Base-by-base conservation (phyloP, 2,888 invertebrate genomes). In the Phortica okadai region DNA sequence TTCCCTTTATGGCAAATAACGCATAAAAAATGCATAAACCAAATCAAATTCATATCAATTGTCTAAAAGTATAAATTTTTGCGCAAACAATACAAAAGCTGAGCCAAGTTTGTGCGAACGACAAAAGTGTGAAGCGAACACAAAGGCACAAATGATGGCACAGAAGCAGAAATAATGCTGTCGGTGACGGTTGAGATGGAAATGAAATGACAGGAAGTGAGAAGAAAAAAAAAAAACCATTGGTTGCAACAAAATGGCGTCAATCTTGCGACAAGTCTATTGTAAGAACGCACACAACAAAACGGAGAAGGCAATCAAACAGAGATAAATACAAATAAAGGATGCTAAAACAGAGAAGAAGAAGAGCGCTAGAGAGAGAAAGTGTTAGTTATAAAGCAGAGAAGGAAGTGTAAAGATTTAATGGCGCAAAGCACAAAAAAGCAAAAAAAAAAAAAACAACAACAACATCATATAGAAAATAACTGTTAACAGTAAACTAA, bases 191-290 rank as follows among this genome's bases (percentile, higher is more conserved):
- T 33, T 33, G 33, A 33, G 33, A 33, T 33, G 33, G 33, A 33
- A 33, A 33, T 33, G 33, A 5, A 2, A 33, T 33, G 33, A 33
- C 33, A 1, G 33, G 33, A 33, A 33, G 33, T 33, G 33, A 33
- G 33, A 33, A 33, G 3, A 33, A 45, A 67, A 59, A 62, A 67
- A 67, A 59, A 16, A n/a, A 56, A 21, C 74, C 66, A 42, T n/a
- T 25, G 78, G n/a, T 73, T 42, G 74, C 25, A 59, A 56, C 76
- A 70, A 33, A 42, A 73, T 76, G 79, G 77, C 80, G 77, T 81
- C 80, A 81, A 81, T 80, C 66, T 75, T 79, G 64, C 66, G 73
- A 78, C 77, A 77, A 78, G 78, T 76, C 75, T 67, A 70, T 76
- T 59, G 62, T 58, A 62, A n/a, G 33, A 33, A 67, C 3, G 42